Conservation (phyloP, 2,888 invertebrate genomes). For the Harpalus rufipes region DNA sequence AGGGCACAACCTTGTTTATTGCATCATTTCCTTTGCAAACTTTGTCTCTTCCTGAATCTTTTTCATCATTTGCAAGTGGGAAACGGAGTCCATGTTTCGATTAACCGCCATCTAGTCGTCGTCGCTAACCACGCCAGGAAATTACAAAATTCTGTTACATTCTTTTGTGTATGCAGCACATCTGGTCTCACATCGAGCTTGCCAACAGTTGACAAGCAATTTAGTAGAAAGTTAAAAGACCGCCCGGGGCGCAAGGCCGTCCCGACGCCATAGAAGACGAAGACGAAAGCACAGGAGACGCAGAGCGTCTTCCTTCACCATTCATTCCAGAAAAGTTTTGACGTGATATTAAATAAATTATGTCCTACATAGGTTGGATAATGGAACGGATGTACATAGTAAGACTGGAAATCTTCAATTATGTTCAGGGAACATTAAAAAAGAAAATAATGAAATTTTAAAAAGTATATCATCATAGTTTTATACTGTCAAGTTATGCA, state of each 20-base stretch:
- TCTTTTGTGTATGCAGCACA: slow-evolving; percentile 59
- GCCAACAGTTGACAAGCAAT: slow-evolving; percentile 62
- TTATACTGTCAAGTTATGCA: not conserved
- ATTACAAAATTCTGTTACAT: slow-evolving; percentile 65
- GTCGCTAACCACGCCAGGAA: slow-evolving; percentile 39
- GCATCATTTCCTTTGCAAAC: not conserved
- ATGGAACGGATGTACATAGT: not conserved
- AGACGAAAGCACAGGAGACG: not conserved
- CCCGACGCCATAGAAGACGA: not conserved
- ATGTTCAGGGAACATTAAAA: not conserved
- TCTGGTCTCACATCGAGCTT: slow-evolving; percentile 45
- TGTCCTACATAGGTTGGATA: slow-evolving; percentile 32
- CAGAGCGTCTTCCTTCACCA: slow-evolving; percentile 6
- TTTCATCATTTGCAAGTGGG: slow-evolving; percentile 20
- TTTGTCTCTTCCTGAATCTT: slow-evolving; percentile 7
- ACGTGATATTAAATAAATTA: slow-evolving; percentile 65
- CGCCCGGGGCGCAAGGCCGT: slow-evolving; percentile 43
- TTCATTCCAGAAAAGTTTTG: slow-evolving; percentile 62
- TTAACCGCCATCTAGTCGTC: slow-evolving; percentile 22
- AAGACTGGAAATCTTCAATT: slow-evolving; percentile 9
- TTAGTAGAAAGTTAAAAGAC: slow-evolving; percentile 63
- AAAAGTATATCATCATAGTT: too few relatives aligned
- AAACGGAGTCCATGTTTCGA: slow-evolving; percentile 20
- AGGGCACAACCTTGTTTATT: not conserved
- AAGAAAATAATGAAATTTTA: too few relatives aligned